Evolutionary conservation across 2,888 invertebrate species (phyloP).

Genomic region (Lepidochrysops patricia): DNA sequence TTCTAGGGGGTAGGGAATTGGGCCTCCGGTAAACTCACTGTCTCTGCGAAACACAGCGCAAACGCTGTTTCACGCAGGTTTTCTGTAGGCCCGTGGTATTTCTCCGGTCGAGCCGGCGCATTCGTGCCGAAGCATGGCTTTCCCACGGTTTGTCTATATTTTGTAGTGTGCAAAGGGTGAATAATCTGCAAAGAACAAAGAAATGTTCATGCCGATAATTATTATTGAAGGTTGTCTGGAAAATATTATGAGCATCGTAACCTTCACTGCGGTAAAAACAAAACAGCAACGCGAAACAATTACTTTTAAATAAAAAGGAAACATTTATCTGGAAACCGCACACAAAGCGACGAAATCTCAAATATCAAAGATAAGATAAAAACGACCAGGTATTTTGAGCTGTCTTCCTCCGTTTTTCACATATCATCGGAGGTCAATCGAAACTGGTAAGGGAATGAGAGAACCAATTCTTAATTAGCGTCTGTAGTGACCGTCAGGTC

Average conservation of each 20-base stretch:
- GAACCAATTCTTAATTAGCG: conserved; percentile 63
- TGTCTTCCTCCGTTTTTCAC: too few species aligned
- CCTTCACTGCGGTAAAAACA: not conserved
- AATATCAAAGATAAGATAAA: conserved; percentile 69
- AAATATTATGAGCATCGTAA: not conserved
- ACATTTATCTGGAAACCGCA: conserved; percentile 51
- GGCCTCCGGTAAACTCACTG: too few species aligned
- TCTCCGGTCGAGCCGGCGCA: too few species aligned
- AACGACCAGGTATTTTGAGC: conserved; percentile 28
- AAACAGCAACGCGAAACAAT: conserved; percentile 22
- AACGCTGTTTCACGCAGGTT: too few species aligned
- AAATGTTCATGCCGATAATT: too few species aligned
- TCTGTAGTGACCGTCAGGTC: conserved; percentile 65
- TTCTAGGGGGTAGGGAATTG: too few species aligned
- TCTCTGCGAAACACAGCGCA: too few species aligned
- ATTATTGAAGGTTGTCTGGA: not conserved
- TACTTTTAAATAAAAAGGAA: conserved; percentile 30
- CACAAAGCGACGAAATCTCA: conserved; percentile 59
- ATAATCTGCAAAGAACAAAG: too few species aligned
- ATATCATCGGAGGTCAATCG: not conserved
- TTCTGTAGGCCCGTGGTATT: too few species aligned
- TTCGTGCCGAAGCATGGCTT: too few species aligned
- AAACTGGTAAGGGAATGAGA: conserved; percentile 28
- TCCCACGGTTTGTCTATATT: too few species aligned
- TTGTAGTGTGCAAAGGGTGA: too few species aligned